Base-by-base conservation (phyloP, 2,888 invertebrate species). In the Artemia sinica region DNA sequence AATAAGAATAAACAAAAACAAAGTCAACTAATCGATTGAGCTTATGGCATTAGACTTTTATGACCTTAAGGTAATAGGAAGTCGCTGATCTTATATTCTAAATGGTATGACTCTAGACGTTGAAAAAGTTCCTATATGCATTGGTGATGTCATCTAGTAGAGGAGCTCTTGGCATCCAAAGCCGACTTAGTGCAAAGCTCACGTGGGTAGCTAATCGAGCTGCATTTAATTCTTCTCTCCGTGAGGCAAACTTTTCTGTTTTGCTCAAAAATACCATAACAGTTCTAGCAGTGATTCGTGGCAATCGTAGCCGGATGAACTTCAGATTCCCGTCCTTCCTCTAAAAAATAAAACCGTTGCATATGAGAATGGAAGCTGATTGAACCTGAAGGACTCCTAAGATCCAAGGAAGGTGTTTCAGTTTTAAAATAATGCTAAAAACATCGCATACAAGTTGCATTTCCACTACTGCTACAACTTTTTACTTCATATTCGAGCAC, bases 161-260 rank as follows among this genome's bases (percentile, higher is more conserved):
- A 14, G 58, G 58, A n/a, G 58, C 8, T 58, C 18, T 18, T 58
- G n/a, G n/a, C 18, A 18, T 58, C 58, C 58, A 58, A 18, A 58
- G 58, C 18, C 58, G 58, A 18, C 18, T 58, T n/a, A 58, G 58
- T 10, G n/a, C 58, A 18, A 58, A 58, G 58, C 58, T 58, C 14
- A 58, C 18, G 58, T 58, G 58, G 14, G 58, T 58, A 58, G 58
- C 58, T 8, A 58, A 18, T 8, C 58, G 58, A 14, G 58, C 58
- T 58, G 58, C 58, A 18, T 58, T 58, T 18, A 58, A 58, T 58
- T 58, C 58, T 14, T 58, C 58, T 58, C 10, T 58, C 18, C 58
- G 58, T 8, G 58, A 14, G 14, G 58, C 58, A 18, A 58, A 58
- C 18, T 58, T 58, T 18, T 58, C 58, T n/a, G 58, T 58, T 58